These are phyloP conservation scores for Pongo pygmaeus DNA, from an alignment of 2,113 vertebrate genomes.

Conservation along the genomic window DNA sequence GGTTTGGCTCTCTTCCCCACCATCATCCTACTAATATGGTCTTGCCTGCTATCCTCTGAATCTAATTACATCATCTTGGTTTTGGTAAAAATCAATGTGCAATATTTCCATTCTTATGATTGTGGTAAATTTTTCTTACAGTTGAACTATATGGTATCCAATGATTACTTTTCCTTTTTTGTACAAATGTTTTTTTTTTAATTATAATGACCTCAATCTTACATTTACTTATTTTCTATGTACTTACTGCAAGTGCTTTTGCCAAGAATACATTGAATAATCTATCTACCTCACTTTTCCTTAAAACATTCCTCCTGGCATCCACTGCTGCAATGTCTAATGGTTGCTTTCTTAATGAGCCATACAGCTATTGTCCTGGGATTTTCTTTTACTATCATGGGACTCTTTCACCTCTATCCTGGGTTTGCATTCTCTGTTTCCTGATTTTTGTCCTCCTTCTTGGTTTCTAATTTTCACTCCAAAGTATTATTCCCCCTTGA, in stretches of 20 bases:
- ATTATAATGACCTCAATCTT: neutral
- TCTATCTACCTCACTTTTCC: neutral
- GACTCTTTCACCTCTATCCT: neutral
- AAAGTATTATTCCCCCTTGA: neutral
- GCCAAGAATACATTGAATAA: neutral
- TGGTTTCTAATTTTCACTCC: neutral
- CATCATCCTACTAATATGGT: neutral
- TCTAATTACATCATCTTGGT: slow-evolving; percentile 1
- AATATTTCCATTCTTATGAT: neutral
- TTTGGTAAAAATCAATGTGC: neutral
- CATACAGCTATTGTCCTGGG: neutral
- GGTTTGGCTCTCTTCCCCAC: neutral
- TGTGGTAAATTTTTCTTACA: neutral
- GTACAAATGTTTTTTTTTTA: neutral
- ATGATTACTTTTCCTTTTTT: neutral
- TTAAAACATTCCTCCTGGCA: neutral
- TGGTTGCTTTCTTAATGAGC: neutral
- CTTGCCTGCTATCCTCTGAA: neutral
- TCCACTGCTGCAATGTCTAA: neutral
- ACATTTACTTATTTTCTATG: neutral
- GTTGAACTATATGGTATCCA: neutral
- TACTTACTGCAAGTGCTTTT: neutral
- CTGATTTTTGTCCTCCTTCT: neutral
- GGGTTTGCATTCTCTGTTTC: neutral
- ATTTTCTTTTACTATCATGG: neutral